Conservation (phyloP, 2,888 invertebrate species). For the Zhuqinia jingwanae region DNA sequence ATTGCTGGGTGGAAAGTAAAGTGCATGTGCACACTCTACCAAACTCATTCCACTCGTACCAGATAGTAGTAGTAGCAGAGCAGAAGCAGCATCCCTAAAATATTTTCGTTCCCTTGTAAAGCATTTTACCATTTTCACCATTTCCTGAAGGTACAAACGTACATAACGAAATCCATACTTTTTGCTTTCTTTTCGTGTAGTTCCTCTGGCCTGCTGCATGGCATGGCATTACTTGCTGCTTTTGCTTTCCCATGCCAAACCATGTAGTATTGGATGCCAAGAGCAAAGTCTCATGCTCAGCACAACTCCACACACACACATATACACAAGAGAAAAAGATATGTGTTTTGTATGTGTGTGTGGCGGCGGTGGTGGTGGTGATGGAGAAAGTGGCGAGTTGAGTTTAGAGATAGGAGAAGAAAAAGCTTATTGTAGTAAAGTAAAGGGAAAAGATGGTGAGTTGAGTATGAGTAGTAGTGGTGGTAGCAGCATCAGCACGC, state of each 20-base stretch:
- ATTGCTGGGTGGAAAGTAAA: no score
- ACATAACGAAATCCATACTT: constrained; percentile 66
- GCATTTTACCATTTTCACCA: constrained; percentile 61
- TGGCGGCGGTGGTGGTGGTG: no score
- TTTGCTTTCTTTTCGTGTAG: constrained; percentile 11
- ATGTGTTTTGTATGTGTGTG: no score
- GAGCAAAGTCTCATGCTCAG: constrained; percentile 57
- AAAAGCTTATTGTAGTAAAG: constrained; percentile 24
- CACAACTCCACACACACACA: no score
- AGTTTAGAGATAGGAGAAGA: no score
- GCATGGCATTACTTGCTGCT: no score
- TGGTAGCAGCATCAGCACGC: background rate
- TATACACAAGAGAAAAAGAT: no score
- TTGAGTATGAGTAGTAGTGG: no score
- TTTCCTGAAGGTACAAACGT: constrained; percentile 61
- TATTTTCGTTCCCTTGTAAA: constrained; percentile 47
- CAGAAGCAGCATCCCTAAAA: constrained; percentile 46
- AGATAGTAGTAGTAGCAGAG: background rate
- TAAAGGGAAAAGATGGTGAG: constrained; percentile 35
- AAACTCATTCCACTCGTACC: constrained; percentile 6
- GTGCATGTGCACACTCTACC: background rate
- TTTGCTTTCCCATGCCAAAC: constrained; percentile 10
- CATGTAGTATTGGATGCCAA: constrained; percentile 55
- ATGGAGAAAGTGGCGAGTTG: background rate
- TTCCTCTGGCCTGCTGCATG: no score